Conservation (phyloP, 1,140 invertebrate species). For the Neodiprion lecontei region DNA sequence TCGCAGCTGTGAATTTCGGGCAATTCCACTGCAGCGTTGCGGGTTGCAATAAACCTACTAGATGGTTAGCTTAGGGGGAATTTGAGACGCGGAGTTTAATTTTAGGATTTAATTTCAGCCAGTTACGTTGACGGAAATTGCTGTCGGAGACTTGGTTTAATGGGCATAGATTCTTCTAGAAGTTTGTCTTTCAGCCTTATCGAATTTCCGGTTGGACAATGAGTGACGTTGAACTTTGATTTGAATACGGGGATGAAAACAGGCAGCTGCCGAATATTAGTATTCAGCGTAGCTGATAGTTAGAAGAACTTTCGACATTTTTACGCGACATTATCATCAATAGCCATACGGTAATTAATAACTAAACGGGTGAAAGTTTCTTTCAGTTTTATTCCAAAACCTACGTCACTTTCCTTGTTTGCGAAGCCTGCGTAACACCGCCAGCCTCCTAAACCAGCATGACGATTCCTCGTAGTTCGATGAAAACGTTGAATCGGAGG, state of each 20-base stretch:
- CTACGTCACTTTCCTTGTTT: background rate
- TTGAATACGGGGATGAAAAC: background rate
- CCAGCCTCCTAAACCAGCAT: background rate
- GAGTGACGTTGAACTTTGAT: background rate
- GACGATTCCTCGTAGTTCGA: background rate
- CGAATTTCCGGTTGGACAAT: background rate
- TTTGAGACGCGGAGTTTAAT: background rate
- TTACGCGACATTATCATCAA: background rate
- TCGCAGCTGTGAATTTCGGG: slow-evolving; percentile 1
- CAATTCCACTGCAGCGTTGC: background rate
- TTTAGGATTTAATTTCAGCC: background rate
- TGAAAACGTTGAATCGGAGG: background rate
- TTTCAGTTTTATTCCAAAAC: background rate
- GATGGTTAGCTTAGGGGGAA: background rate
- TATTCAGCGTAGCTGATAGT: background rate
- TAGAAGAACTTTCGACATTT: background rate
- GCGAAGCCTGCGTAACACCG: background rate
- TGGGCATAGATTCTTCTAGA: background rate
- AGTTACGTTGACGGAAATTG: background rate
- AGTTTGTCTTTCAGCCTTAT: background rate
- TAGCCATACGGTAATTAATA: background rate
- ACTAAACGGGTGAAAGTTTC: background rate
- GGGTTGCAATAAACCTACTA: background rate
- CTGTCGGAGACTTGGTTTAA: background rate
- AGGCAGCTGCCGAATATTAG: background rate